Evolutionary conservation across 92 coral and sea anemone species (phyloP), one percentile per base, ranked within the genome.

Genomic region (Zoanthus gigantus): DNA sequence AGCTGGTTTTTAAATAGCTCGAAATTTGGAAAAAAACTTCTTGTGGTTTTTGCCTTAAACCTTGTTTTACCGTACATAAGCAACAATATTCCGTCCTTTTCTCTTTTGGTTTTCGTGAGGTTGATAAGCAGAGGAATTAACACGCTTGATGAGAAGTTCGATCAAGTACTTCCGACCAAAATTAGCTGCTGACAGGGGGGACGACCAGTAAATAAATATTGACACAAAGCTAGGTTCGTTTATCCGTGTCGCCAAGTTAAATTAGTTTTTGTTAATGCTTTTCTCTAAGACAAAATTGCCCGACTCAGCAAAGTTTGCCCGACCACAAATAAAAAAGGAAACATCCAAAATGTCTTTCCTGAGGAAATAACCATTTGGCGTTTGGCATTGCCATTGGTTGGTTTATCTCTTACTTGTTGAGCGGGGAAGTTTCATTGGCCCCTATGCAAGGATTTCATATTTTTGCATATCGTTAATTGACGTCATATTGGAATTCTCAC

Each of bases 81-180:
- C 14, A 31, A 42, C 28, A 46, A 44, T 18, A 65, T 46, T 46
- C n/a, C 46, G 63, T 81, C 28, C n/a, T 63, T 46, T 48, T 81
- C 11, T 67, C 46, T 10, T 65, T 45, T 65, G 61, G 50, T 65
- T 69, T 81, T 81, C 85, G 85, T 81, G 75, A 81, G 57, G 29
- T 53, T 60, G 14, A 18, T 81, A 57, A 8, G 58, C 56, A 60
- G 42, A 16, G 74, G 74, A 81, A 45, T 81, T 56, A 73, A 81
- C 74, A 66, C 75, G 75, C 75, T 66, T 66, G 74, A 46, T 10
- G 75, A 79, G 34, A 81, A 65, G 75, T 66, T 84, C 72, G 67
- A 92, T 86, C 91, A 82, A 73, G 77, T 80, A 77, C 91, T 92
- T 92, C 95, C 95, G 91, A 92, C 88, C 91, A 77, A 87, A 83